A percentile compares a stretch with the other conserved stretches of the same genome.
These are phyloP conservation scores for Nothobranchius furzeri DNA, from an alignment of 2,113 vertebrate species.

Conservation along the genomic window DNA sequence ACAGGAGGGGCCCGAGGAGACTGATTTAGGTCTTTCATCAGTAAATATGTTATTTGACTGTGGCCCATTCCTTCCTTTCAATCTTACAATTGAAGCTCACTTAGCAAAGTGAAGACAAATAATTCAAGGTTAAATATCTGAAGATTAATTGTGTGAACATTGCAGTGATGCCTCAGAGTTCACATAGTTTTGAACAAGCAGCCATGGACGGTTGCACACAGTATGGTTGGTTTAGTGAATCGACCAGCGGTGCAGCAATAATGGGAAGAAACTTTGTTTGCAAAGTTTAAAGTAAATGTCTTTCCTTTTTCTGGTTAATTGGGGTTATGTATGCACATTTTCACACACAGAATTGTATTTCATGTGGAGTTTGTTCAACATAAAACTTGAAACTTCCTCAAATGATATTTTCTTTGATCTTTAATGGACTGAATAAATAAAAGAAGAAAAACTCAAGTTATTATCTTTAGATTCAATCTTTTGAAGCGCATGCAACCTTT, in stretches of 20 bases:
- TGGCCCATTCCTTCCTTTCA: neutral
- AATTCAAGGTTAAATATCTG: neutral
- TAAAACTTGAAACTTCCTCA: no score
- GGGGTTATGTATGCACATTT: no score
- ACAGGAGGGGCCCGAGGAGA: neutral
- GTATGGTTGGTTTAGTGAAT: neutral
- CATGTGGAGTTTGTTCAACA: no score
- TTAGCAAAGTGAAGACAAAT: neutral
- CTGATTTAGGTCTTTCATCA: slow-evolving; percentile 1
- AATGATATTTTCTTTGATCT: no score
- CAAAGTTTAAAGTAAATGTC: no score
- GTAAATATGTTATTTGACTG: neutral
- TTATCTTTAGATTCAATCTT: no score
- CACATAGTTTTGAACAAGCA: neutral
- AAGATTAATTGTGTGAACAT: neutral
- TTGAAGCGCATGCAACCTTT: no score
- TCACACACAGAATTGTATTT: no score
- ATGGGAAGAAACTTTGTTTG: neutral
- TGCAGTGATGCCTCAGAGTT: neutral
- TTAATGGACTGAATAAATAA: no score
- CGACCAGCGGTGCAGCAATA: neutral
- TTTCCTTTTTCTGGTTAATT: neutral
- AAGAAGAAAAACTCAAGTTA: no score
- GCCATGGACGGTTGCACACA: neutral
- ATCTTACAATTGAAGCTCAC: neutral